Evolutionary conservation across 2,888 invertebrate genomes (phyloP), one percentile per base, ranked within the genome.

Genomic region (Magallana nippona): DNA sequence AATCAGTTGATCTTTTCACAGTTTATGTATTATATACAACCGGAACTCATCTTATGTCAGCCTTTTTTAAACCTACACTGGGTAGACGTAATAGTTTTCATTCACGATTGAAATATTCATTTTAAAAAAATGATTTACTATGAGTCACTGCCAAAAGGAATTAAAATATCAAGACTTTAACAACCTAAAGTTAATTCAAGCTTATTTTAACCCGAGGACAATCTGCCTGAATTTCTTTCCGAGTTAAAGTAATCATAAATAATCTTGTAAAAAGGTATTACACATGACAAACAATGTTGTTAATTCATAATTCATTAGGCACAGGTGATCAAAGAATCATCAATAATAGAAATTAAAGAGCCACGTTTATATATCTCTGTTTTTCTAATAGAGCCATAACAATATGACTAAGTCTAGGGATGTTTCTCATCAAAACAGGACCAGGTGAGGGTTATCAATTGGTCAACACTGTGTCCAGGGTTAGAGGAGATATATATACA

Each of bases 351-450:
- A 71, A 71, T 71, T 71, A 71, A 15, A 60, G 60, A n/a, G n/a
- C 60, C 19, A 15, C n/a, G 63, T 63, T 63, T 63, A 63, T 22
- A 19, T 63, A 11, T 19, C 19, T 22, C 13, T 71, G 22, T 71
- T 27, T 71, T 15, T 22, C 27, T 13, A 15, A 27, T 22, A 15
- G 13, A 8, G 44, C 44, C 44, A 44, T 44, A 44, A 44, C 44
- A 44, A 27, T 13, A 13, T 13, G 60, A 60, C 60, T n/a, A 60
- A n/a, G 2, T 27, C 19, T 15, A 11, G 22, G 27, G 15, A 27
- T 71, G 27, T 71, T 71, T 71, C 71, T 71, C 60, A 71, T 71
- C 71, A 60, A 19, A 60, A 71, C 71, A 71, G 27, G 71, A 27
- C 71, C 71, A 71, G 71, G 71, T 71, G 71, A 71, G 22, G 71